These are phyloP conservation scores for Bubo blakistoni DNA, from an alignment of 2,113 vertebrate species.

Conservation along the genomic window DNA sequence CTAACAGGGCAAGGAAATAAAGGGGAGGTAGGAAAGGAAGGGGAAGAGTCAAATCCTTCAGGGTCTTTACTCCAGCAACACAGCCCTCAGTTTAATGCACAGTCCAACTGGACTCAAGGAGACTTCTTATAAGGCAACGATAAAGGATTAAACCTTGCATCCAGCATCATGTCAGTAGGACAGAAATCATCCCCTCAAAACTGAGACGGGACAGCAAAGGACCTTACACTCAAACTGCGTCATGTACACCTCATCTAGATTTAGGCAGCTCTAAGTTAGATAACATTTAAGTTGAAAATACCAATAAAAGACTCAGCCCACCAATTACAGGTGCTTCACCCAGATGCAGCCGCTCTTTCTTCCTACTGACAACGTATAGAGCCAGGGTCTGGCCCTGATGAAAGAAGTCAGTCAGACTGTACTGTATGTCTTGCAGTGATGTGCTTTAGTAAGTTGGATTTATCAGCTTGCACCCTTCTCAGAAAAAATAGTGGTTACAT, in stretches of 20 bases:
- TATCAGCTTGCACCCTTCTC: background rate
- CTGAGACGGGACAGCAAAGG: background rate
- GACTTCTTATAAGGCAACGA: background rate
- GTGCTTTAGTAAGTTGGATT: background rate
- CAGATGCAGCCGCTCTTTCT: background rate
- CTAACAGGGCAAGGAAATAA: background rate
- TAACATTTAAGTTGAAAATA: background rate
- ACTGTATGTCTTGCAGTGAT: background rate
- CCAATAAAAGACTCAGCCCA: background rate
- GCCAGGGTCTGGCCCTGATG: background rate
- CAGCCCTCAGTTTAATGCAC: background rate
- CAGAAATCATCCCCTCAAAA: background rate
- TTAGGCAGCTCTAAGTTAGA: background rate
- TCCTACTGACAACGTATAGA: background rate
- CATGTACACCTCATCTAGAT: background rate
- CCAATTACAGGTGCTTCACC: background rate
- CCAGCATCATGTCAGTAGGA: background rate
- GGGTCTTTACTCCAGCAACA: background rate
- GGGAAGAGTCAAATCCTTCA: background rate
- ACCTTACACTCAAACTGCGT: background rate
- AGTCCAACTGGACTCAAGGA: background rate
- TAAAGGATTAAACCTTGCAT: background rate
- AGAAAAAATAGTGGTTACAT: background rate
- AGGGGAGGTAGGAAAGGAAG: background rate
- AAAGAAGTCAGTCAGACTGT: background rate